phyloP scores from a whole-genome alignment of 2,888 invertebrate genomes.

The Leptogaster cylindrica region DNA sequence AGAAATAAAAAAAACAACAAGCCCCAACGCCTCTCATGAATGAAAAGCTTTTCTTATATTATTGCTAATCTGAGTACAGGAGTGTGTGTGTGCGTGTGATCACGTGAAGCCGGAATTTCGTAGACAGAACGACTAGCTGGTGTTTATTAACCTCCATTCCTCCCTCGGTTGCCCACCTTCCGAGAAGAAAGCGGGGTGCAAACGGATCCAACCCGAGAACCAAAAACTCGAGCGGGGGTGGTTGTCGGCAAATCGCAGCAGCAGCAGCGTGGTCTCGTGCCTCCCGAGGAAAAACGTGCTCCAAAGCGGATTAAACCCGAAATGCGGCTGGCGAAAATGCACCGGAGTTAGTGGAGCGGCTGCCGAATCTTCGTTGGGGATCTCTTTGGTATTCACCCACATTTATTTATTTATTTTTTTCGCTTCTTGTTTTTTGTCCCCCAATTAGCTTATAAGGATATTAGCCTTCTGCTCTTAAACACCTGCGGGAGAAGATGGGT shows the following conservation, averaged over 20 bases:
- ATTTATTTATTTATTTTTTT: neutral
- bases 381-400: constrained; percentile 19
- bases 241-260: too few species aligned
- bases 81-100: constrained; percentile 30
- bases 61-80: constrained; percentile 26
- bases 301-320: constrained; percentile 21
- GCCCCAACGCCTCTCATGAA: constrained; percentile 37
- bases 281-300: constrained; percentile 9
- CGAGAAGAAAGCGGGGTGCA: constrained; percentile 22
- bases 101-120: constrained; percentile 25
- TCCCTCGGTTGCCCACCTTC: neutral
- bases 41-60: constrained; percentile 37
- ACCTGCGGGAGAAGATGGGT: too few species aligned
- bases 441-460: neutral
- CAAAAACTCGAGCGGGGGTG: neutral
- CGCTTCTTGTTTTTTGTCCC: neutral
- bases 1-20: constrained; percentile 7
- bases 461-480: too few species aligned
- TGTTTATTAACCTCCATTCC: constrained; percentile 3
- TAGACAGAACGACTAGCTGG: constrained; percentile 22
- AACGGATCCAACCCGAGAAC: constrained; percentile 25
- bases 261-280: neutral
- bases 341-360: constrained; percentile 14
- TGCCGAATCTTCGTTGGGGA: constrained; percentile 8
- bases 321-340: constrained; percentile 23